phyloP scores from a whole-genome alignment of 1,140 invertebrate genomes.

The Cydia strobilella region DNA sequence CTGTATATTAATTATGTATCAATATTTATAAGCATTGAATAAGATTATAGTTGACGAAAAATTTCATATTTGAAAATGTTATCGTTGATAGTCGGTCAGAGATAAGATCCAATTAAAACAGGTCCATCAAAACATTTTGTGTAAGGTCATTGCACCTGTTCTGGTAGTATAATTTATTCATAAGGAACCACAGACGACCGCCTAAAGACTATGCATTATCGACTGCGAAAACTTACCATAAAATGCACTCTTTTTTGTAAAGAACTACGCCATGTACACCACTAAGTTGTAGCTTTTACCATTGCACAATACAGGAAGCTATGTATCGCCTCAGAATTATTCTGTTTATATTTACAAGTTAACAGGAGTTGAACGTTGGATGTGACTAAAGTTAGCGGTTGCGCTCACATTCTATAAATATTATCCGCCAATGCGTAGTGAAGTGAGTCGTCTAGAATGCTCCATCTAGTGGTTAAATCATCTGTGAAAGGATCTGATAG shows the following conservation, averaged over 20 bases:
- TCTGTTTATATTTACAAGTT: no score
- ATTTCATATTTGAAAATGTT: slow-evolving; percentile 71
- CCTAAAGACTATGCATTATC: not conserved
- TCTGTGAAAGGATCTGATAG: not conserved
- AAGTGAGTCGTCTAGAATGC: not conserved
- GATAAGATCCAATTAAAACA: slow-evolving; percentile 78
- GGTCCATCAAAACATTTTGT: slow-evolving; percentile 79
- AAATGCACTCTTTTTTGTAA: no score
- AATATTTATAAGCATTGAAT: slow-evolving; percentile 58
- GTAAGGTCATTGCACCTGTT: slow-evolving; percentile 78
- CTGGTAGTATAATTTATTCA: slow-evolving; percentile 70
- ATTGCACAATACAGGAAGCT: no score
- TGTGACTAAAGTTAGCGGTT: no score
- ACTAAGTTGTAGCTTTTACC: no score
- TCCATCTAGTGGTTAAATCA: not conserved
- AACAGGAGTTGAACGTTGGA: no score
- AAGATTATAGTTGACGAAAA: slow-evolving; percentile 63
- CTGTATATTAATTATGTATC: slow-evolving; percentile 71
- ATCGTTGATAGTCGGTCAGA: slow-evolving; percentile 63
- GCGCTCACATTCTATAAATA: no score
- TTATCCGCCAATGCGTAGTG: no score
- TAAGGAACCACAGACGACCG: slow-evolving; percentile 58
- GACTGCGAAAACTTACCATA: no score
- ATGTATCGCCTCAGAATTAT: no score
- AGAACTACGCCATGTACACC: no score